phyloP scores from a whole-genome alignment of 2,797 vertebrate species.

The Furcifer pardalis region DNA sequence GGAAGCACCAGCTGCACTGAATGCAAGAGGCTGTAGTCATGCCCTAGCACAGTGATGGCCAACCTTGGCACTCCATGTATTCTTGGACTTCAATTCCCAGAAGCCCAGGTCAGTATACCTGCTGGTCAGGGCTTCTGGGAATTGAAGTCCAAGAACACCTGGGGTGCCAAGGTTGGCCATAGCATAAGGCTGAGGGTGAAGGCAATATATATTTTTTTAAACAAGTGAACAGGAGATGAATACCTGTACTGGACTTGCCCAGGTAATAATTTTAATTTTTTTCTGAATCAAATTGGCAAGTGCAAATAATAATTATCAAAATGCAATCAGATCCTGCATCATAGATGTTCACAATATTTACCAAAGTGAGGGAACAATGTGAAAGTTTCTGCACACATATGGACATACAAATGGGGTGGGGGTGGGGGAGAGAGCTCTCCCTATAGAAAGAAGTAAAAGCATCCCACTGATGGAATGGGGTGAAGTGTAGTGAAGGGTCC shows the following conservation, averaged over 20 bases:
- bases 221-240: not conserved
- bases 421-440: not conserved
- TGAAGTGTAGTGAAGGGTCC: slow-evolving; percentile 52
- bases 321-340: slow-evolving; percentile 3
- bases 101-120: no score
- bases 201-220: not conserved
- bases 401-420: slow-evolving; percentile 22
- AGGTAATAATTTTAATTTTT: not conserved
- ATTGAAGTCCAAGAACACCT: no score
- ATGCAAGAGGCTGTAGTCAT: not conserved
- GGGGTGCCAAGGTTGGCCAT: no score
- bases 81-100: no score
- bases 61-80: no score
- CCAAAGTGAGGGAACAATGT: slow-evolving; percentile 27
- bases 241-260: not conserved
- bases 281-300: slow-evolving; percentile 64
- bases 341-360: slow-evolving; percentile 28
- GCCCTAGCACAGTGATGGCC: no score
- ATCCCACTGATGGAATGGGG: slow-evolving; percentile 68
- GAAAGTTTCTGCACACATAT: slow-evolving; percentile 14
- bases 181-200: not conserved
- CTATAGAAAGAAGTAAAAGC: slow-evolving; percentile 10
- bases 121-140: no score
- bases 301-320: slow-evolving; percentile 49
- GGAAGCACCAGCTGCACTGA: not conserved